phyloP scores from a whole-genome alignment of 53 echinoderm and acorn worm species.

The Crossaster papposus region DNA sequence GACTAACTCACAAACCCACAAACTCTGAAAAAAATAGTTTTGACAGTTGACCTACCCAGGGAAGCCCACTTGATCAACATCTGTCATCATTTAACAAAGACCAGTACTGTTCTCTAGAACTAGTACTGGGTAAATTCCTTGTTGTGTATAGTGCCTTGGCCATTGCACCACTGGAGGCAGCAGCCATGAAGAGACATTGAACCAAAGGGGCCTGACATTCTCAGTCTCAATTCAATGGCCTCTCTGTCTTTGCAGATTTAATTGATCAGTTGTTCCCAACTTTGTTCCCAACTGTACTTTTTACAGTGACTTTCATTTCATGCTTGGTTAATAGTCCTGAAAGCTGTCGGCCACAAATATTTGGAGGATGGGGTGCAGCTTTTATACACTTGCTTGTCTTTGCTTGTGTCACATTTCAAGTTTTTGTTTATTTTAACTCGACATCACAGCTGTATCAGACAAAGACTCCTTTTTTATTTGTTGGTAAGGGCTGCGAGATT shows the following conservation, averaged over 20 bases:
- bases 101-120: not conserved
- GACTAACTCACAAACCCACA: not conserved
- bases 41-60: not conserved
- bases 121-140: not conserved
- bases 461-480: too few relatives aligned
- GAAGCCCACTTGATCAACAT: constrained; percentile 11
- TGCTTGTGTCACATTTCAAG: too few relatives aligned
- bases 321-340: not conserved
- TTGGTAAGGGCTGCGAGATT: not conserved
- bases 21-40: not conserved
- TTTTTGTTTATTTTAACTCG: too few relatives aligned
- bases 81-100: constrained; percentile 49
- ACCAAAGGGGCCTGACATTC: not conserved
- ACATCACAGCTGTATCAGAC: too few relatives aligned
- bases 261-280: not conserved
- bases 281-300: too few relatives aligned
- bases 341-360: not conserved
- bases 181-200: not conserved
- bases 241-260: not conserved
- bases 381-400: not conserved
- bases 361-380: not conserved
- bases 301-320: not conserved
- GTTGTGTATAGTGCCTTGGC: not conserved
- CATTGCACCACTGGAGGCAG: not conserved
- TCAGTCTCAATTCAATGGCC: not conserved